Evolutionary conservation across 2,113 vertebrate genomes (phyloP).

Genomic region (Plectropomus leopardus): DNA sequence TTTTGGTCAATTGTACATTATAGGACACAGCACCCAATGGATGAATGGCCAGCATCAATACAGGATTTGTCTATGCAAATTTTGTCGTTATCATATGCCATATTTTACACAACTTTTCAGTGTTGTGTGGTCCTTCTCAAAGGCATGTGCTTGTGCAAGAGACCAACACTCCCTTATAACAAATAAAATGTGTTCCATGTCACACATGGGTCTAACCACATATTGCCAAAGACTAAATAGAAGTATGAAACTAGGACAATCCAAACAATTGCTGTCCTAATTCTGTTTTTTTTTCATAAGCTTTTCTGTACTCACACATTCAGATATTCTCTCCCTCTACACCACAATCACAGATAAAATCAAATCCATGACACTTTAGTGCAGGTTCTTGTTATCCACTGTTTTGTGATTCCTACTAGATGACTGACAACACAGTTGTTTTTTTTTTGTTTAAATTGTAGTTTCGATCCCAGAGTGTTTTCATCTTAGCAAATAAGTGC

Average conservation of each 20-base stretch:
- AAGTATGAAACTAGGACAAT: background rate
- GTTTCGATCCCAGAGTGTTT: background rate
- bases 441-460: background rate
- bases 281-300: background rate
- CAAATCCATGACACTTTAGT: background rate
- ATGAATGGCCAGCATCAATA: background rate
- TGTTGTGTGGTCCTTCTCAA: background rate
- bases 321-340: conserved; percentile 56
- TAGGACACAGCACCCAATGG: background rate
- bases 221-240: conserved; percentile 18
- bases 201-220: conserved; percentile 10
- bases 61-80: background rate
- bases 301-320: conserved; percentile 4
- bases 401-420: background rate
- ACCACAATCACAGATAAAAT: conserved; percentile 44
- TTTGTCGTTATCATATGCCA: background rate
- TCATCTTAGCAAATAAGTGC: background rate
- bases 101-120: background rate
- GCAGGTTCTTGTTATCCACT: background rate
- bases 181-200: conserved; percentile 28
- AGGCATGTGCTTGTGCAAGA: conserved; percentile 17
- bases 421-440: background rate
- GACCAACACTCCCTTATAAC: conserved; percentile 5
- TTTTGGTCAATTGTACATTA: background rate
- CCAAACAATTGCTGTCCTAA: background rate